phyloP scores from a whole-genome alignment of 2,797 vertebrate genomes.

The Hybognathus amarus region DNA sequence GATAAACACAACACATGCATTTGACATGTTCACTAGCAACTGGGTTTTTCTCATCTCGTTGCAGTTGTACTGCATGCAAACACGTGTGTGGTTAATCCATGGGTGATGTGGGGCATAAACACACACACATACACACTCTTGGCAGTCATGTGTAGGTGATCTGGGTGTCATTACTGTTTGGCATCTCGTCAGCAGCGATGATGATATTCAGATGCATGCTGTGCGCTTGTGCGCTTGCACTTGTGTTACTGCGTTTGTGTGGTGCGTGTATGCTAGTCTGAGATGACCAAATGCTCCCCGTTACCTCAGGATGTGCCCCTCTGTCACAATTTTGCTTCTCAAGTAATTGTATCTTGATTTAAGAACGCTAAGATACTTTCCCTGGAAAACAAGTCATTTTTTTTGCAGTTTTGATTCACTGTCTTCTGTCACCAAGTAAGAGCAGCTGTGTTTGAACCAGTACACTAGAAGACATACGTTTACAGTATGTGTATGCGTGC shows the following conservation, averaged over 20 bases:
- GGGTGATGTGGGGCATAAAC: conserved; percentile 41
- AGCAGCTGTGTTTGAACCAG: conserved; percentile 61
- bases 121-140: conserved; percentile 62
- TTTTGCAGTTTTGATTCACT: conserved; percentile 34
- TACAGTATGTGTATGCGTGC: conserved; percentile 60
- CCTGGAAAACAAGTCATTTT: conserved; percentile 30
- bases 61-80: not conserved
- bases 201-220: conserved; percentile 79
- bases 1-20: conserved; percentile 1
- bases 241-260: conserved; percentile 36
- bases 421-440: conserved; percentile 51
- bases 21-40: conserved; percentile 11
- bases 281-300: conserved; percentile 30
- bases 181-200: conserved; percentile 80
- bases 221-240: conserved; percentile 45
- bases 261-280: conserved; percentile 22
- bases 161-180: conserved; percentile 86
- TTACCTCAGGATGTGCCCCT: not conserved
- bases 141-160: conserved; percentile 82
- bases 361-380: conserved; percentile 27
- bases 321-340: not conserved
- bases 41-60: not conserved
- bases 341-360: not conserved
- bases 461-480: conserved; percentile 50
- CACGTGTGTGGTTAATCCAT: conserved; percentile 29